phyloP scores from a whole-genome alignment of 1,140 invertebrate species.

The Archivesica marissinica region DNA sequence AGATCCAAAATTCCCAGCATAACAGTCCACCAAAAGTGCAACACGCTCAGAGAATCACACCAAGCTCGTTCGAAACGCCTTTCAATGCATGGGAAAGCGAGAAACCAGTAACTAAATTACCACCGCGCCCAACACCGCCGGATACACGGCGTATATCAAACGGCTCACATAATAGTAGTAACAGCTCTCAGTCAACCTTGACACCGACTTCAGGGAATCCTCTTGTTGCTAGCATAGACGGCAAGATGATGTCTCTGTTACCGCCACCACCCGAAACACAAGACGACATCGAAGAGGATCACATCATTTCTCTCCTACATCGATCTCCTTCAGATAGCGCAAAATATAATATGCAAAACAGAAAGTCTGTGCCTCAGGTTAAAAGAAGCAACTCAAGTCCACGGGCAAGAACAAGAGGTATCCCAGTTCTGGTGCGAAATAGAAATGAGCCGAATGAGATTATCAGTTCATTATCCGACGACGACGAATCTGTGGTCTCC shows the following conservation, averaged over 20 bases:
- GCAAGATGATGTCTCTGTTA: conserved; percentile 78
- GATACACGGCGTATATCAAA: conserved; percentile 69
- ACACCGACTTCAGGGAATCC: conserved; percentile 73
- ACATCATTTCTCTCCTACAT: conserved; percentile 42
- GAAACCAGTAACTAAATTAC: conserved; percentile 56
- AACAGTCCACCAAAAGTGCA: conserved; percentile 31
- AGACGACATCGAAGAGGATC: neutral
- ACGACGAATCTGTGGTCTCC: conserved; percentile 78
- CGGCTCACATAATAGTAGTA: conserved; percentile 73
- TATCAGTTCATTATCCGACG: conserved; percentile 68
- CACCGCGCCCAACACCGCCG: conserved; percentile 58
- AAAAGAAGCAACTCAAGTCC: conserved; percentile 72
- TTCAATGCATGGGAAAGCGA: neutral
- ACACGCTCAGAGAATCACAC: conserved; percentile 1
- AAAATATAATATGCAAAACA: conserved; percentile 53
- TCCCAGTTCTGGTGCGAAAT: conserved; percentile 41
- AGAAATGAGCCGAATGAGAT: conserved; percentile 12
- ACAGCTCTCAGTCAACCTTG: conserved; percentile 75
- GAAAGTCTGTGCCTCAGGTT: conserved; percentile 64
- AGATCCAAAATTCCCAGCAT: neutral
- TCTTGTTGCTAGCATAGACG: conserved; percentile 79
- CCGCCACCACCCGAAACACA: conserved; percentile 55
- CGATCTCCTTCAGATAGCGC: conserved; percentile 63
- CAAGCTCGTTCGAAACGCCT: conserved; percentile 39
- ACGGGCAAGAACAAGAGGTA: conserved; percentile 42